These are phyloP conservation scores for Drosophila sechellia DNA, from an alignment of 1,140 invertebrate genomes.

Conservation along the genomic window DNA sequence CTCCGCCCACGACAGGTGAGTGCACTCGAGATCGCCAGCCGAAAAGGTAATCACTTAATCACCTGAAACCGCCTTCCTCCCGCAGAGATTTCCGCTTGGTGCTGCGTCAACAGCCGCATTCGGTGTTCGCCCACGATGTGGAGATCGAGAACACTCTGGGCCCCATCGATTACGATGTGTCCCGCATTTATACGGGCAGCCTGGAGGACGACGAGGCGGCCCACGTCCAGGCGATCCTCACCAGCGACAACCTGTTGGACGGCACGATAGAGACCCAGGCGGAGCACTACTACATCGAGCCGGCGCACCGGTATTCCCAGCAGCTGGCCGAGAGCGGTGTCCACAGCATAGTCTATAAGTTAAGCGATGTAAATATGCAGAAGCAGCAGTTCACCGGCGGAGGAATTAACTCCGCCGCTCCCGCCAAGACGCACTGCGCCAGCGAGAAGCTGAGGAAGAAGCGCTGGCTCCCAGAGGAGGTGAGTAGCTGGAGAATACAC, in stretches of 20 bases:
- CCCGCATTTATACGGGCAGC: constrained; percentile 90
- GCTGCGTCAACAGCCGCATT: constrained; percentile 89
- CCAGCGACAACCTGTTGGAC: constrained; percentile 94
- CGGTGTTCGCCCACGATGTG: constrained; percentile 91
- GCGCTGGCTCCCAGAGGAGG: constrained; percentile 85
- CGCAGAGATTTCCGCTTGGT: constrained; percentile 91
- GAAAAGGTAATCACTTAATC: constrained; percentile 8
- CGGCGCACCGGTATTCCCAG: constrained; percentile 90
- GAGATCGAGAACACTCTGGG: constrained; percentile 91
- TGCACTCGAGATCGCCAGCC: constrained; percentile 20
- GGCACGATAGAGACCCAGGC: constrained; percentile 91
- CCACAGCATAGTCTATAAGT: constrained; percentile 93
- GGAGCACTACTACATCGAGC: constrained; percentile 95
- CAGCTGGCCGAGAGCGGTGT: constrained; percentile 85
- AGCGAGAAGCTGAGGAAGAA: constrained; percentile 76
- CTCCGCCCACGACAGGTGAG: constrained; percentile 84
- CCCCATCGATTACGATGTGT: constrained; percentile 89
- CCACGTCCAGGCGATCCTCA: constrained; percentile 93
- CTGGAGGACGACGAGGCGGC: constrained; percentile 94
- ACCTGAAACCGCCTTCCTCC: constrained; percentile 53
- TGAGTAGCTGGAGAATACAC: constrained; percentile 10
- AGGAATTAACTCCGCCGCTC: constrained; percentile 45
- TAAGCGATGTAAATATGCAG: constrained; percentile 90
- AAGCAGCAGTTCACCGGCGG: constrained; percentile 52
- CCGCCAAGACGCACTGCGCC: constrained; percentile 76